These are phyloP conservation scores for Cyprinella venusta DNA, from an alignment of 2,797 vertebrate genomes.

Conservation along the genomic window DNA sequence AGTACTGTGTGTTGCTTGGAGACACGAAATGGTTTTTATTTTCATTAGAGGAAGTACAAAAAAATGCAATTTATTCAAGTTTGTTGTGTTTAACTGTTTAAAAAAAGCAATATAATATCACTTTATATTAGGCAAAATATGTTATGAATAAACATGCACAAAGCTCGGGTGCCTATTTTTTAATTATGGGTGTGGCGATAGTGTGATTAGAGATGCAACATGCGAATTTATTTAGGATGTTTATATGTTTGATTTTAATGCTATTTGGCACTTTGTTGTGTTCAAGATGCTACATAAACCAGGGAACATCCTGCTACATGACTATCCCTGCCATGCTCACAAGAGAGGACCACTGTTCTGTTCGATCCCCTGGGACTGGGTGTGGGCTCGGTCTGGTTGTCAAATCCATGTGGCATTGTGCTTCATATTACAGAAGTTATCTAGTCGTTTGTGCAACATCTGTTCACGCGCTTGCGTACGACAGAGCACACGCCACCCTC, in stretches of 20 bases:
- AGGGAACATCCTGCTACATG: constrained; percentile 72
- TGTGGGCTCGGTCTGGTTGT: constrained; percentile 28
- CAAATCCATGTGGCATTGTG: constrained; percentile 16
- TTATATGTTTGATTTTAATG: constrained; percentile 66
- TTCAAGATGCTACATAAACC: constrained; percentile 77
- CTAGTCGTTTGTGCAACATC: constrained; percentile 49
- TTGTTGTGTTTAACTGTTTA: not conserved
- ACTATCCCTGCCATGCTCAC: constrained; percentile 25
- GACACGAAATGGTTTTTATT: not conserved
- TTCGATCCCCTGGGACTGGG: constrained; percentile 40
- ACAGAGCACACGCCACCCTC: constrained; percentile 39
- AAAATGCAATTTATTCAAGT: not conserved
- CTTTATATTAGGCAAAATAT: not conserved
- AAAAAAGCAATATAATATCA: not conserved
- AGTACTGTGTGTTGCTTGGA: too few species aligned
- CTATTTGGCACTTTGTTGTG: constrained; percentile 62
- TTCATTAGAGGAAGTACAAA: not conserved
- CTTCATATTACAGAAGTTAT: constrained; percentile 51
- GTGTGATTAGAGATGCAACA: constrained; percentile 37
- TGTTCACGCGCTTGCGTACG: constrained; percentile 48
- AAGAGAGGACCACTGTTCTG: constrained; percentile 35
- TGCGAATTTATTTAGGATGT: not conserved
- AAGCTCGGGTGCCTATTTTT: not conserved
- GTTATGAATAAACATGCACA: not conserved
- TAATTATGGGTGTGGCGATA: not conserved